phyloP scores from a whole-genome alignment of 64 coral and sea anemone species.

The Montipora capricornis region DNA sequence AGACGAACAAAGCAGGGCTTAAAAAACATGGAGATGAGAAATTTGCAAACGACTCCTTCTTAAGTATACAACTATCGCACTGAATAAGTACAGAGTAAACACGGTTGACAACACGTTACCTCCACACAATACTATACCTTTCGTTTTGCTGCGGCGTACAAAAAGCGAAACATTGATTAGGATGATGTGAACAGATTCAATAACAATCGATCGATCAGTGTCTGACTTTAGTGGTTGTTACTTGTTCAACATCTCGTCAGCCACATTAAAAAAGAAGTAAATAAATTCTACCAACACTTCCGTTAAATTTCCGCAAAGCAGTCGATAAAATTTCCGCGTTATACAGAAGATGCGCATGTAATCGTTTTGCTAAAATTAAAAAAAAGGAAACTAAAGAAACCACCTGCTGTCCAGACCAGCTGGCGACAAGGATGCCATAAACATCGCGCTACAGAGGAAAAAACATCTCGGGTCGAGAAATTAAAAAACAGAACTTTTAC shows the following conservation, averaged over 20 bases:
- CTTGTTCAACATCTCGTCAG: not conserved
- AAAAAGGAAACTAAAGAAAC: not conserved
- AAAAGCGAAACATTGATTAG: not conserved
- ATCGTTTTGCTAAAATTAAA: constrained; percentile 17
- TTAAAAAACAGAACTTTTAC: not conserved
- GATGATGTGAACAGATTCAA: too few species aligned
- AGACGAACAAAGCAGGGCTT: not conserved
- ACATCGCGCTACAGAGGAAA: not conserved
- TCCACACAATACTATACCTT: constrained; percentile 23
- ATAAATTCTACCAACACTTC: not conserved
- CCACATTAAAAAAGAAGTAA: not conserved
- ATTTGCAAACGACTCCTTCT: not conserved
- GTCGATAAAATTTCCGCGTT: constrained; percentile 22
- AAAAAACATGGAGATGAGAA: not conserved
- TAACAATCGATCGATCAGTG: not conserved
- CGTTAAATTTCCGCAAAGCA: not conserved
- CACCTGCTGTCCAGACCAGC: constrained; percentile 9
- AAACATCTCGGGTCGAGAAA: not conserved
- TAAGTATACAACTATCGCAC: not conserved
- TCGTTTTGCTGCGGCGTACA: not conserved
- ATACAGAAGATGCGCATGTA: not conserved
- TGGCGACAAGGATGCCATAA: not conserved
- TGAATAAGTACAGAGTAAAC: not conserved
- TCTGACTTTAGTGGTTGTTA: not conserved
- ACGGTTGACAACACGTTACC: not conserved